Evolutionary conservation across 64 coral and sea anemone genomes (phyloP), one percentile per base, ranked within the genome.

Genomic region (Pocillopora damicornis): DNA sequence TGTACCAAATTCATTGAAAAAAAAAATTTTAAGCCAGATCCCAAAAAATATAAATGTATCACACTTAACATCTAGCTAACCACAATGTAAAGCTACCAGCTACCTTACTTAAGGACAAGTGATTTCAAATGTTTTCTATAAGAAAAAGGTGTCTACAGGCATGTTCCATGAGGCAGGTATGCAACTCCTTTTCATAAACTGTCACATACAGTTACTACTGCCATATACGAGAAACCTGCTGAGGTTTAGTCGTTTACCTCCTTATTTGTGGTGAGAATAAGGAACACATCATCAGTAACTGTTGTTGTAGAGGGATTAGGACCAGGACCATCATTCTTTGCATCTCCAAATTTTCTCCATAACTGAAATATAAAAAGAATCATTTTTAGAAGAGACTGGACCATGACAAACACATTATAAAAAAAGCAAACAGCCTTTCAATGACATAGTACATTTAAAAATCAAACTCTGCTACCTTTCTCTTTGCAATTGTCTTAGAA

Each of bases 341-440:
- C 89, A 88, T 98, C 96, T 79, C 96, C 96, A 98, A 98, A 98
- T 63, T 98, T 98, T 72, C 75, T 74, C 96, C 96, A 98, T 74
- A 92, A 64, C 96, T 98, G 73, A 78, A 79, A 80, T 30, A 25
- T 13, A 60, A 15, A 74, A 9, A 64, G 16, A 56, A 11, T 12
- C n/a, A 25, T 56, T 17, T 74, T 20, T n/a, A 23, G n/a, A 11
- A 11, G 11, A 71, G 1, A 25, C 3, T 10, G 25, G 0, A 71
- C 22, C 20, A 20, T 71, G 22, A 11, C 65, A 30, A 30, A 30
- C 30, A 30, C 30, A 30, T 30, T 30, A 30, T 30, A 30, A 30
- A 30, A 30, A 51, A 51, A 51, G 42, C 42, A 51, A 51, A 7
- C 42, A 51, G 7, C 7, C 7, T 51, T 7, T 7, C 7, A 51